phyloP scores from a whole-genome alignment of 2,888 invertebrate genomes.

The Rotaria magnacalcarata region DNA sequence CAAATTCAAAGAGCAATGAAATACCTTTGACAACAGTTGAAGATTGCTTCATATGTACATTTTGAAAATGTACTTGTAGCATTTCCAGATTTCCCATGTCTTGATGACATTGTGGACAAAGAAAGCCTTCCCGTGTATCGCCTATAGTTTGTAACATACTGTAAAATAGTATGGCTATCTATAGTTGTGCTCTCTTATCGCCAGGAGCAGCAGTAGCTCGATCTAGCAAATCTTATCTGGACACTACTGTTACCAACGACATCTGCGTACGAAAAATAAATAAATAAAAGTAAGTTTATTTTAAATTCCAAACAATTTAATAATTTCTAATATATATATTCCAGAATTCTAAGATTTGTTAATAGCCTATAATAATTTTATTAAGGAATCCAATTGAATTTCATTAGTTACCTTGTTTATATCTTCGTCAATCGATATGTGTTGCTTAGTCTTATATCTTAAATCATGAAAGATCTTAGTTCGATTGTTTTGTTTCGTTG shows the following conservation, averaged over 20 bases:
- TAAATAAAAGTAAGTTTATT: not conserved
- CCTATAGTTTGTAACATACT: not conserved
- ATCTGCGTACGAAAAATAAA: not conserved
- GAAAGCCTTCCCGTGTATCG: slow-evolving; percentile 36
- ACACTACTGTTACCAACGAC: not conserved
- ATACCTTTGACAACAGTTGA: not conserved
- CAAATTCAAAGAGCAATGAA: not conserved
- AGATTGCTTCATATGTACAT: slow-evolving; percentile 32
- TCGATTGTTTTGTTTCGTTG: no score
- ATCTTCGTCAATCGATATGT: not conserved
- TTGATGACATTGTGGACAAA: slow-evolving; percentile 46
- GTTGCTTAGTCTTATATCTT: not conserved
- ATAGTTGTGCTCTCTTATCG: not conserved
- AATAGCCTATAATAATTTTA: not conserved
- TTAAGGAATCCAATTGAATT: not conserved
- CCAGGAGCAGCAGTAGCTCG: not conserved
- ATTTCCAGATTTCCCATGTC: slow-evolving; percentile 41
- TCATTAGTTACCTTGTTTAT: slow-evolving; percentile 20
- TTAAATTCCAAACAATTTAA: not conserved
- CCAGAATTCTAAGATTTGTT: not conserved
- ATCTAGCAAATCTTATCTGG: not conserved
- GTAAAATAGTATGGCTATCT: not conserved
- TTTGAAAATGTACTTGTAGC: slow-evolving; percentile 43
- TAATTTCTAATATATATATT: no score
- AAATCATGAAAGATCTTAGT: not conserved